Conservation (phyloP, 2,113 vertebrate genomes). For the Ivindomyrus marchei region DNA sequence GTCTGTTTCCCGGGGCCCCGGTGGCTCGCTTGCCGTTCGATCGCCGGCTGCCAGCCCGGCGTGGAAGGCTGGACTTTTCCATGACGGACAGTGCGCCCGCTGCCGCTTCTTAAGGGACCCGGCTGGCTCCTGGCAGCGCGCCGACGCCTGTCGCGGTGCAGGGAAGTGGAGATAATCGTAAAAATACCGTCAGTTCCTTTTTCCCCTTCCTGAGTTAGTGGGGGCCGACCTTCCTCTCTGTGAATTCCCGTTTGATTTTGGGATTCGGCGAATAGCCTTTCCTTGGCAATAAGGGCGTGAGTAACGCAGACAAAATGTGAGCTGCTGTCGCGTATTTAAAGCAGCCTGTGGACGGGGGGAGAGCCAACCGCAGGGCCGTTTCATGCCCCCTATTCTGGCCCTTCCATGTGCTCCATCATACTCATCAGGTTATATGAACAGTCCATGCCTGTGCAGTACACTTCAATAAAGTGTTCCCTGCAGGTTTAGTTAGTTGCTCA, state of each 20-base stretch:
- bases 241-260: constrained; percentile 21
- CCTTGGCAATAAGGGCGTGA: neutral
- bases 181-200: constrained; percentile 4
- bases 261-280: neutral
- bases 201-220: neutral
- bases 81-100: constrained; percentile 20
- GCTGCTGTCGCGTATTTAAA: neutral
- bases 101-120: constrained; percentile 19
- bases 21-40: constrained; percentile 48
- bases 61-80: constrained; percentile 42
- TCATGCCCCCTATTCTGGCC: neutral
- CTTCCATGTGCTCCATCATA: neutral
- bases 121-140: constrained; percentile 11
- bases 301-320: neutral
- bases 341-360: neutral
- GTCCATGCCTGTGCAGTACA: neutral
- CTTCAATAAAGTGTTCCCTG: neutral
- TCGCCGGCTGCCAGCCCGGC: constrained; percentile 30
- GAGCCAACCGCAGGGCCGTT: neutral
- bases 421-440: neutral
- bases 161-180: constrained; percentile 28
- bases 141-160: constrained; percentile 22
- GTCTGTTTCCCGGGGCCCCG: constrained; percentile 43
- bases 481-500: neutral
- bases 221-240: constrained; percentile 6